A percentile compares a stretch with the other conserved stretches of the same genome.
These are phyloP conservation scores for Blennius ocellaris DNA, from an alignment of 2,113 vertebrate species.

Conservation along the genomic window DNA sequence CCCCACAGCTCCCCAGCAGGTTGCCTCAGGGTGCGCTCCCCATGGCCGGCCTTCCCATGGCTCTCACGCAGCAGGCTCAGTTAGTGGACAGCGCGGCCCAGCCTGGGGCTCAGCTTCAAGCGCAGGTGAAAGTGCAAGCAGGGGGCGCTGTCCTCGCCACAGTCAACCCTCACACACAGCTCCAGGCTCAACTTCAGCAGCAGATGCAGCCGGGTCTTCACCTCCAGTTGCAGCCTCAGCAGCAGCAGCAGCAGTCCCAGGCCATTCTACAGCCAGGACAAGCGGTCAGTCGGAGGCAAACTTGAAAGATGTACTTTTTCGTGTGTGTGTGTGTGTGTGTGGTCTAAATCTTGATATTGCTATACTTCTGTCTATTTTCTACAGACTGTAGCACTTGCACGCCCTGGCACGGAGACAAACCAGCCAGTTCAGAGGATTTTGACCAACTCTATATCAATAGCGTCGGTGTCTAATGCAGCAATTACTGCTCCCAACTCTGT, in stretches of 20 bases:
- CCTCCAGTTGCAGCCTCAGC: conserved; percentile 82
- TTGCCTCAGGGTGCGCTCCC: conserved; percentile 82
- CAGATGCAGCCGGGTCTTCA: conserved; percentile 86
- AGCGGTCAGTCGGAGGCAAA: conserved; percentile 74
- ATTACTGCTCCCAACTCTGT: conserved; percentile 78
- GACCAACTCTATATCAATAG: conserved; percentile 82
- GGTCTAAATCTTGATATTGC: neutral
- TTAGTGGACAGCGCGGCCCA: conserved; percentile 82
- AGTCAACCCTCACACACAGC: conserved; percentile 83
- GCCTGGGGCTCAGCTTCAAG: conserved; percentile 75
- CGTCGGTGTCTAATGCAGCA: conserved; percentile 78
- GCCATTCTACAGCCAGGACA: conserved; percentile 82
- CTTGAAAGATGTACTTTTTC: neutral
- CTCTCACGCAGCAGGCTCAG: conserved; percentile 85
- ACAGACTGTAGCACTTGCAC: conserved; percentile 87
- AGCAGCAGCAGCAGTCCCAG: conserved; percentile 80
- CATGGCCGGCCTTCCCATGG: conserved; percentile 83
- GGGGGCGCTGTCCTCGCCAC: conserved; percentile 74
- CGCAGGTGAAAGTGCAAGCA: conserved; percentile 87
- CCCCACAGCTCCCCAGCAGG: conserved; percentile 87
- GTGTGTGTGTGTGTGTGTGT: neutral
- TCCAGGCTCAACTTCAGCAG: conserved; percentile 87
- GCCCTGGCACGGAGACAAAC: conserved; percentile 85
- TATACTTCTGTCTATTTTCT: conserved; percentile 15
- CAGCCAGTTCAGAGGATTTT: conserved; percentile 87